Evolutionary conservation across 2,888 invertebrate species (phyloP).

Genomic region (Drosophila mettleri): DNA sequence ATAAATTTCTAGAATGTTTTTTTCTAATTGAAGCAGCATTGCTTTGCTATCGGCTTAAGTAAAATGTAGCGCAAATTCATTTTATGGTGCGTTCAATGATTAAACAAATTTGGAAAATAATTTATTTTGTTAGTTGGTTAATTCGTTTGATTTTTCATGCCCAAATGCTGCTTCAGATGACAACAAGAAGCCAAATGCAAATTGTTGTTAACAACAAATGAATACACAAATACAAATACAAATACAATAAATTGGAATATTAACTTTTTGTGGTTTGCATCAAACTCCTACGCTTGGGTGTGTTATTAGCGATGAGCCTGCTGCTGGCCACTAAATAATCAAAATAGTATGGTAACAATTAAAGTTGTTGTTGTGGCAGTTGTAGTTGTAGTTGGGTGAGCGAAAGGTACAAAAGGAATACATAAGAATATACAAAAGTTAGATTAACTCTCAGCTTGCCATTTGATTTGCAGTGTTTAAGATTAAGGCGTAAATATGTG

Average conservation of each 20-base stretch:
- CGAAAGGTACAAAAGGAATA: slow-evolving; percentile 62
- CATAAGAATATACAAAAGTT: slow-evolving; percentile 68
- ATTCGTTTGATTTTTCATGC: slow-evolving; percentile 29
- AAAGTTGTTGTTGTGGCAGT: slow-evolving; percentile 49
- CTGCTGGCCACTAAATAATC: slow-evolving; percentile 71
- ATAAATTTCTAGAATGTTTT: not conserved
- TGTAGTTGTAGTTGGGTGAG: slow-evolving; percentile 47
- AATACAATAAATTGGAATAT: slow-evolving; percentile 76
- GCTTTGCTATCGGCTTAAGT: slow-evolving; percentile 26
- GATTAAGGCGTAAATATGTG: slow-evolving; percentile 13
- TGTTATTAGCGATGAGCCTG: slow-evolving; percentile 83
- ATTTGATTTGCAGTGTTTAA: slow-evolving; percentile 30
- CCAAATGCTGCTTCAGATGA: slow-evolving; percentile 68
- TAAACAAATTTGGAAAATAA: slow-evolving; percentile 42
- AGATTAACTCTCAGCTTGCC: slow-evolving; percentile 59
- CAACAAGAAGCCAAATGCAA: slow-evolving; percentile 49
- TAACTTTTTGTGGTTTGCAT: slow-evolving; percentile 83
- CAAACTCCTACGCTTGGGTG: slow-evolving; percentile 83
- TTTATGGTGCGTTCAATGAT: slow-evolving; percentile 26
- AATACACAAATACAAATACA: slow-evolving; percentile 18
- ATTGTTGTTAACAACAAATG: slow-evolving; percentile 38
- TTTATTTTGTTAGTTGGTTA: slow-evolving; percentile 13
- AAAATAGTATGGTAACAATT: slow-evolving; percentile 55
- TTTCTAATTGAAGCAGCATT: slow-evolving; percentile 69
- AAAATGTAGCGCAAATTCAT: slow-evolving; percentile 18